Evolutionary conservation across 2,113 vertebrate genomes (phyloP), one percentile per base, ranked within the genome.

Genomic region (Piliocolobus tephrosceles): DNA sequence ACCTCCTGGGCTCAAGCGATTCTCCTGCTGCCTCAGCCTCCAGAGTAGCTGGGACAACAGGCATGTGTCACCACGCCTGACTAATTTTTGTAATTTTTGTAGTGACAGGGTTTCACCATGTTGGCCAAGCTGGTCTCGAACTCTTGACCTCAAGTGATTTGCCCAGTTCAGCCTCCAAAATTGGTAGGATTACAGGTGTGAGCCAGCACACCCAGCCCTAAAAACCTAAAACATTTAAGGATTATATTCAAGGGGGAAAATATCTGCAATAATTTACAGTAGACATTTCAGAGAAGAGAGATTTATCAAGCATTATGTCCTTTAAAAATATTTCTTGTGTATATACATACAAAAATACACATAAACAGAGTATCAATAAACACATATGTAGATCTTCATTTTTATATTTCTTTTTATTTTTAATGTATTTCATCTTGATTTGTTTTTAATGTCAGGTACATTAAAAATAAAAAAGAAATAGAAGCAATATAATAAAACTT

Each of bases 151-250:
- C 61, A 64, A 64, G 61, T 30, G 61, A 64, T 64, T 30, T 64
- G 61, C 61, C 27, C 61, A 30, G 58, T 27, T 64, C 25, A 2
- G 58, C 58, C 58, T 64, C 25, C 58, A 64, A 64, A 64, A 30
- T 5, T 64, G 11, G 11, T 30, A 10, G 12, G 27, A 64, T 64
- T 64, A 64, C 30, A 64, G 61, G 13, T 30, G 12, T 64, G 61
- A 64, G 61, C 61, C 61, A 32, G 11, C 61, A 2, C 27, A 64
- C 5, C 61, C 27, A 64, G 61, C 27, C 61, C 61, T 64, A 95
- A 79, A 95, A 85, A 73, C 3, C 20, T 13, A 80, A 94, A 95
- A 84, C 32, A 93, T 55, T 85, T 90, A 92, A 95, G 45, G 5
- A 84, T 75, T 47, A 70, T 81, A 76, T 55, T 84, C 61, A 93